Conservation (phyloP, 2,888 invertebrate genomes). For the Craniophora ligustri region DNA sequence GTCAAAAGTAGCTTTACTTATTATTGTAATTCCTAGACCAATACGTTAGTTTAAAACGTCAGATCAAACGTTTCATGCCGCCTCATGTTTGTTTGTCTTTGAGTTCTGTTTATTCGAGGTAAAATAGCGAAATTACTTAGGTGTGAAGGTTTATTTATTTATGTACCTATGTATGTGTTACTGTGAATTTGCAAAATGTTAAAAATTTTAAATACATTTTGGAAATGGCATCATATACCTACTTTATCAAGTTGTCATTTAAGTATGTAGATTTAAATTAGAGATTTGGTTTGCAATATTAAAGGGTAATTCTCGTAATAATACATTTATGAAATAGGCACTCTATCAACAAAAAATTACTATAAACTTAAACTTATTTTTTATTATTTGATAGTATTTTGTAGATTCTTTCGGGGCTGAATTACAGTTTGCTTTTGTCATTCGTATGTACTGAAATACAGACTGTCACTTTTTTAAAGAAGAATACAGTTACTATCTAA, state of each 20-base stretch:
- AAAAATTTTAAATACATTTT: neutral
- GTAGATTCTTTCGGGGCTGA: too few species aligned
- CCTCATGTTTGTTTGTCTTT: constrained; percentile 33
- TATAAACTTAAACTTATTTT: too few species aligned
- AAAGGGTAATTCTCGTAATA: too few species aligned
- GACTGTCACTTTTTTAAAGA: too few species aligned
- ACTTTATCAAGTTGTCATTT: neutral
- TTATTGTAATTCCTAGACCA: constrained; percentile 13
- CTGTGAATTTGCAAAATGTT: constrained; percentile 4
- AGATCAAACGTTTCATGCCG: constrained; percentile 40
- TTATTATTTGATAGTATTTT: too few species aligned
- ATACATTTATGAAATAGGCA: too few species aligned
- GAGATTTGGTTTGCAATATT: too few species aligned
- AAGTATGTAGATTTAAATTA: too few species aligned
- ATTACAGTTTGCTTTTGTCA: too few species aligned
- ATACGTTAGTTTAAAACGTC: constrained; percentile 26
- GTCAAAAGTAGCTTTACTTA: constrained; percentile 33
- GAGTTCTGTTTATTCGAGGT: constrained; percentile 22
- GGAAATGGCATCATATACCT: neutral
- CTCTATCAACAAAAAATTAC: too few species aligned
- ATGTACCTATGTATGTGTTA: constrained; percentile 1
- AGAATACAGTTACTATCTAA: too few species aligned
- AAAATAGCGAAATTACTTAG: neutral
- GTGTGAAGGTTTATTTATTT: neutral
- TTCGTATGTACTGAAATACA: too few species aligned